A percentile compares a stretch with the other conserved stretches of the same genome.
These are phyloP conservation scores for Porites cylindrica DNA, from an alignment of 92 coral and sea anemone genomes.

Conservation along the genomic window DNA sequence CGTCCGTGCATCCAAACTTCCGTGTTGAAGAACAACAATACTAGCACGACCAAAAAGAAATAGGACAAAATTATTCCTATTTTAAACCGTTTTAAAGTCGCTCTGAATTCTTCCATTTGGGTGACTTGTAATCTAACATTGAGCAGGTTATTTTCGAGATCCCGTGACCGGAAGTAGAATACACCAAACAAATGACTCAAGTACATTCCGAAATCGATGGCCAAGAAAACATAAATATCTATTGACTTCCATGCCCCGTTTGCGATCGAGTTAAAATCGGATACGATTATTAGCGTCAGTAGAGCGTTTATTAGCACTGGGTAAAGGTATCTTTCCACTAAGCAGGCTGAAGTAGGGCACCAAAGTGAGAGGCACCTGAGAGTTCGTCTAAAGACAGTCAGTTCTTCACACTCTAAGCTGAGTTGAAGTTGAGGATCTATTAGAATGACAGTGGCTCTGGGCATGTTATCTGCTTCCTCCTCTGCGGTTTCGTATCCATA, in stretches of 20 bases:
- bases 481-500: not conserved
- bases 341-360: conserved; percentile 58
- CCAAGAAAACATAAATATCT: conserved; percentile 52
- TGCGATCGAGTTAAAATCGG: conserved; percentile 27
- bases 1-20: conserved; percentile 58
- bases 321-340: conserved; percentile 39
- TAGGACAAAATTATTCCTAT: conserved; percentile 42
- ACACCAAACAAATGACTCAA: conserved; percentile 65
- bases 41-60: conserved; percentile 20
- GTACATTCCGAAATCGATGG: conserved; percentile 66
- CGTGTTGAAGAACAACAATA: conserved; percentile 64
- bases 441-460: not conserved
- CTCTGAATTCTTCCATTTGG: not conserved
- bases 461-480: not conserved
- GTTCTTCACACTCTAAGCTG: conserved; percentile 32
- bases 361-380: conserved; percentile 67
- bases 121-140: conserved; percentile 13
- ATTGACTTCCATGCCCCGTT: conserved; percentile 52
- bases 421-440: conserved; percentile 5
- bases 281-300: not conserved
- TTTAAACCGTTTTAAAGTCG: conserved; percentile 34
- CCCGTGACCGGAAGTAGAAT: conserved; percentile 68
- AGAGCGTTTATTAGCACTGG: conserved; percentile 60
- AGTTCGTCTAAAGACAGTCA: conserved; percentile 44
- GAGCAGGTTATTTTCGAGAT: conserved; percentile 58